A percentile compares a stretch with the other conserved stretches of the same genome.
Conservation (phyloP, 2,113 vertebrate species). For the Zosterops japonicus region DNA sequence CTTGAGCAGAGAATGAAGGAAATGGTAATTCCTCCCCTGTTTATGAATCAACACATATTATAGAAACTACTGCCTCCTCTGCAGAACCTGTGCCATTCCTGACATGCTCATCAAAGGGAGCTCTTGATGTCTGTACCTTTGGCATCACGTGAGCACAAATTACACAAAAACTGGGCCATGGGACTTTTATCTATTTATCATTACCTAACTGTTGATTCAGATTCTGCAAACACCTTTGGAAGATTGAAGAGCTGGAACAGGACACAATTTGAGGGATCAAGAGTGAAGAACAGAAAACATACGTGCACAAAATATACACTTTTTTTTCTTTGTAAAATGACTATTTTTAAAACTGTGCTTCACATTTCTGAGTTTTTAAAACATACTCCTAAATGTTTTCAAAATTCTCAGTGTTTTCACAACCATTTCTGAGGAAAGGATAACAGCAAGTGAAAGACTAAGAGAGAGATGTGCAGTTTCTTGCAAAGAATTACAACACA, state of each 20-base stretch:
- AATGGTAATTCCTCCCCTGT: neutral
- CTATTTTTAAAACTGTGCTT: neutral
- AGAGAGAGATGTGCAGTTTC: neutral
- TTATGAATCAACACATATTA: neutral
- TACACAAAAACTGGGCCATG: neutral
- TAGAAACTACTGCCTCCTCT: neutral
- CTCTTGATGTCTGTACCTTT: neutral
- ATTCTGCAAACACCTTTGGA: neutral
- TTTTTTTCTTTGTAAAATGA: neutral
- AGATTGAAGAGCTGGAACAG: neutral
- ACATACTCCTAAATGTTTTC: neutral
- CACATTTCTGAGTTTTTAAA: neutral
- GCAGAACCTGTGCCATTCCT: neutral
- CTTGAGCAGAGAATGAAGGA: neutral
- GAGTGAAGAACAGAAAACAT: neutral
- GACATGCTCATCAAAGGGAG: neutral
- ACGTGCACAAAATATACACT: neutral
- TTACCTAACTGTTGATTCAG: neutral
- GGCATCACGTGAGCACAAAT: neutral
- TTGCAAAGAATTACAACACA: neutral
- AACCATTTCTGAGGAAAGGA: neutral
- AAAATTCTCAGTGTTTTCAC: neutral
- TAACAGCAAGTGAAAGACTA: neutral
- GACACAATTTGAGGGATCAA: neutral
- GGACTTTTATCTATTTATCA: neutral